Evolutionary conservation across 2,797 vertebrate species (phyloP), one percentile per base, ranked within the genome.

Genomic region (Tachyglossus aculeatus): DNA sequence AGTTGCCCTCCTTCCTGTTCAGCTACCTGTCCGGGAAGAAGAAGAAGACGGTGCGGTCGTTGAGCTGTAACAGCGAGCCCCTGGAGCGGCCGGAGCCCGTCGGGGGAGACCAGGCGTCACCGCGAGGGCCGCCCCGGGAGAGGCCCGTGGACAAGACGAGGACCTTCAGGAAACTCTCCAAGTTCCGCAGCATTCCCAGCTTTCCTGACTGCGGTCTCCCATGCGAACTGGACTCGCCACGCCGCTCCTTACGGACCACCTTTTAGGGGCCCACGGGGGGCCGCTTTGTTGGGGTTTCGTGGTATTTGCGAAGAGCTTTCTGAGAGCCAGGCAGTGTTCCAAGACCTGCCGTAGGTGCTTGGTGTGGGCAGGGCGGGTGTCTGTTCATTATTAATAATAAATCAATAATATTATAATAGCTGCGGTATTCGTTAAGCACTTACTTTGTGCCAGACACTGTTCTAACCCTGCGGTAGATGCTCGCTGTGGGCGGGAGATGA

Each of bases 121-220:
- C 60, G n/a, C 89, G 82, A 79, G 82, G 93, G 51, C 88, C 95
- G 25, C 92, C 94, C 0, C 93, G 95, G 74, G 90, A 92, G 71
- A 88, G 94, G 33, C 87, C 92, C 84, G 68, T 91, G 59, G 82
- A 93, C 71, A 94, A 92, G 64, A 96, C 94, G 83, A 92, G 93
- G 66, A 90, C 92, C 65, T 89, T 94, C 61, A 98, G 94, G 78
- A 97, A 95, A 71, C 91, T 96, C 14, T 96, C 96, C 62, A 98
- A 98, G 87, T 96, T 97, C 81, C 94, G 97, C 88, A 97, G 96
- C 0, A 93, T 98, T n/a, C 97, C 96, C 25, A 96, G 92, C 83
- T 96, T 98, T 78, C 93, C 95, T 0, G 95, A 96, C 51, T 94
- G 93, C 64, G 93, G 90, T 87, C 87, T 94, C 39, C 95, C 94